Evolutionary conservation across 2,113 vertebrate genomes (phyloP).

Genomic region (Hydropotes inermis): DNA sequence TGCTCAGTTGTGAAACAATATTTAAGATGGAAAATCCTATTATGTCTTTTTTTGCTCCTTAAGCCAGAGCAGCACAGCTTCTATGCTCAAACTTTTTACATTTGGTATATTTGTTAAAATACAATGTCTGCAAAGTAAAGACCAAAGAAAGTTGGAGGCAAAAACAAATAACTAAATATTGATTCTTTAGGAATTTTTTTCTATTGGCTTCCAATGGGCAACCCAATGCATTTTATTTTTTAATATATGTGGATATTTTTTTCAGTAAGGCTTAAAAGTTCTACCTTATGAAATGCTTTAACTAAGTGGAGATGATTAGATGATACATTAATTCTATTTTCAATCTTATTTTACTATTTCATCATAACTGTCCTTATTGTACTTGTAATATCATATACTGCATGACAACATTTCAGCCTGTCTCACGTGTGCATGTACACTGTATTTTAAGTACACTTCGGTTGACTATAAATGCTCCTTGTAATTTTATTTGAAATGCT

Average conservation of each 20-base stretch:
- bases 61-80: neutral
- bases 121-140: neutral
- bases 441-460: neutral
- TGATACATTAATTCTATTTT: neutral
- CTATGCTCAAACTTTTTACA: neutral
- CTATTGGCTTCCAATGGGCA: neutral
- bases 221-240: neutral
- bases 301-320: neutral
- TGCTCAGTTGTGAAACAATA: constrained; percentile 1
- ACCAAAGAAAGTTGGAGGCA: neutral
- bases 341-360: neutral
- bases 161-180: neutral
- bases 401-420: neutral
- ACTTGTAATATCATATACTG: neutral
- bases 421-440: neutral
- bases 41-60: neutral
- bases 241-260: neutral
- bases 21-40: constrained; percentile 1
- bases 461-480: neutral
- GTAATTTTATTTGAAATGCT: constrained; percentile 9
- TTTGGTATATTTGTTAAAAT: neutral
- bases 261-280: neutral
- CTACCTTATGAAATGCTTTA: neutral
- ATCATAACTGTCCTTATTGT: neutral
- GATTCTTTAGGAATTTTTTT: neutral